These are phyloP conservation scores for Hyles euphorbiae DNA, from an alignment of 1,140 invertebrate species.

Conservation along the genomic window DNA sequence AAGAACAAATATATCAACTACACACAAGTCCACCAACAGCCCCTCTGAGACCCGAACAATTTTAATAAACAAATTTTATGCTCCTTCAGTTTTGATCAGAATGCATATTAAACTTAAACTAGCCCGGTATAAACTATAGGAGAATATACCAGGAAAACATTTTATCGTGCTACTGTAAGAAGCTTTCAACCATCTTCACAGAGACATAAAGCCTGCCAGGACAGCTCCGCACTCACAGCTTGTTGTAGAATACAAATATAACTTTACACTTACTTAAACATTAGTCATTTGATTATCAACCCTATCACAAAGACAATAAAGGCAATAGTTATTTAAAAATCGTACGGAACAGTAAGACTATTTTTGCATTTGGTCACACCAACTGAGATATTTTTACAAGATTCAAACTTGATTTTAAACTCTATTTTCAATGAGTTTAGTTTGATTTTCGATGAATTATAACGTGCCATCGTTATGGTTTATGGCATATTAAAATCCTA, in stretches of 20 bases:
- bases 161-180: slow-evolving; percentile 60
- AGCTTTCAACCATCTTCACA: slow-evolving; percentile 49
- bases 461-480: slow-evolving; percentile 24
- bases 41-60: no score
- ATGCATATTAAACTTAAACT: slow-evolving; percentile 6
- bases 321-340: slow-evolving; percentile 9
- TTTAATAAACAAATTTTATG: no score
- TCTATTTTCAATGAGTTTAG: slow-evolving; percentile 20
- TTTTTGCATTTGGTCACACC: slow-evolving; percentile 25
- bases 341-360: slow-evolving; percentile 13
- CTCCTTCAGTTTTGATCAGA: not conserved
- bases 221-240: slow-evolving; percentile 54
- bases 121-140: slow-evolving; percentile 26
- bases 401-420: slow-evolving; percentile 22
- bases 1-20: no score
- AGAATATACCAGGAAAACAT: slow-evolving; percentile 54
- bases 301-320: slow-evolving; percentile 21
- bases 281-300: slow-evolving; percentile 11
- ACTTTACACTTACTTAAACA: slow-evolving; percentile 10
- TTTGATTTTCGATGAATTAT: not conserved
- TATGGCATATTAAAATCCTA: slow-evolving; percentile 54
- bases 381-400: slow-evolving; percentile 17
- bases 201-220: slow-evolving; percentile 60
- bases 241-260: slow-evolving; percentile 29
- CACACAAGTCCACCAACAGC: no score